A percentile compares a stretch with the other conserved stretches of the same genome.
These are phyloP conservation scores for Cettia cetti DNA, from an alignment of 2,113 vertebrate genomes.

Conservation along the genomic window DNA sequence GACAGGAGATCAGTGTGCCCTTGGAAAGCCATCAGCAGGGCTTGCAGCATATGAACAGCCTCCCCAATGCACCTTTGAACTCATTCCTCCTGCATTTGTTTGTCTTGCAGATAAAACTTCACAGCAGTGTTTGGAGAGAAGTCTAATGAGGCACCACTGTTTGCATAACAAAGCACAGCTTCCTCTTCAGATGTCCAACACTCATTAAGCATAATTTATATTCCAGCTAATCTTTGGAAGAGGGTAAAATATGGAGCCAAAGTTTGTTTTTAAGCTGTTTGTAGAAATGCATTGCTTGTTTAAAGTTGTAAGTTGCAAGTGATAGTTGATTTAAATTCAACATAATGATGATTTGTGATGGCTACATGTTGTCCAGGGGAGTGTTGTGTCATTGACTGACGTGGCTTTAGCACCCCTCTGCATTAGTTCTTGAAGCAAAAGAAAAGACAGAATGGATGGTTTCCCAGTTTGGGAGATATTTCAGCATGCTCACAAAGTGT, in stretches of 20 bases:
- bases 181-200: conserved; percentile 31
- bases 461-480: neutral
- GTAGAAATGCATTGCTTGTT: conserved; percentile 73
- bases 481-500: neutral
- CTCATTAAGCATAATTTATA: conserved; percentile 58
- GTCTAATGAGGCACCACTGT: conserved; percentile 56
- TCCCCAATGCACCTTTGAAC: conserved; percentile 23
- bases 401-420: neutral
- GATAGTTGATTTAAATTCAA: conserved; percentile 46
- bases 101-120: conserved; percentile 71
- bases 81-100: conserved; percentile 61
- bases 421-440: neutral
- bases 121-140: conserved; percentile 48
- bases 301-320: conserved; percentile 58
- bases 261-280: conserved; percentile 74
- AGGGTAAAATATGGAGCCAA: conserved; percentile 4
- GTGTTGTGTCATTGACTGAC: neutral
- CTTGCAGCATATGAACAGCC: neutral
- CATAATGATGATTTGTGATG: conserved; percentile 65
- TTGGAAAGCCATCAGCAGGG: neutral
- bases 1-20: conserved; percentile 15
- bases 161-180: conserved; percentile 56
- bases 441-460: neutral
- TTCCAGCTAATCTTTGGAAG: conserved; percentile 55
- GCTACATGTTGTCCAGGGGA: conserved; percentile 12